Percentiles rank a stretch among this genome's conserved stretches.
Evolutionary conservation across 2,888 invertebrate genomes (phyloP).

Genomic region (Nycteola revayana): DNA sequence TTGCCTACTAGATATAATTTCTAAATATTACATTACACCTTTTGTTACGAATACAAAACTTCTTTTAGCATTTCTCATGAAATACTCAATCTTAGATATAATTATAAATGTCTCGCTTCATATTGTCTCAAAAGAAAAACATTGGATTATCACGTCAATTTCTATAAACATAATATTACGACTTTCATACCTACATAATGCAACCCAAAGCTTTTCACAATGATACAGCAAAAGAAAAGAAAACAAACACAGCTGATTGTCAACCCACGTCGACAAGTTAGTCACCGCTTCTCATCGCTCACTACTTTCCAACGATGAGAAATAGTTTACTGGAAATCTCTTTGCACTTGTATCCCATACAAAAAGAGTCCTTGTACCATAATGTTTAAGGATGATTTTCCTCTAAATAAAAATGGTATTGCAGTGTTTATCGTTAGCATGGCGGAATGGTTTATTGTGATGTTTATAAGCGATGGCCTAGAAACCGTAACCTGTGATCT

Average conservation of each 20-base stretch:
- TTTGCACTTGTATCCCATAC: background rate
- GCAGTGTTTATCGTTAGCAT: slow-evolving; percentile 1
- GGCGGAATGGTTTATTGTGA: slow-evolving; percentile 11
- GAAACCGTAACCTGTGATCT: slow-evolving; percentile 12
- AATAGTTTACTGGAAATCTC: background rate
- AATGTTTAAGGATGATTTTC: background rate
- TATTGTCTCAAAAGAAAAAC: too few species aligned
- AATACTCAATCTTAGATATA: too few species aligned
- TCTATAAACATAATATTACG: too few species aligned
- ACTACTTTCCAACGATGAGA: background rate
- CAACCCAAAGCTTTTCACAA: too few species aligned
- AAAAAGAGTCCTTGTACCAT: background rate
- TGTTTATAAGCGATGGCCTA: slow-evolving; percentile 22
- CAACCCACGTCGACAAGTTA: background rate
- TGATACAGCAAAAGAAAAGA: too few species aligned
- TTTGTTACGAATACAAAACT: too few species aligned
- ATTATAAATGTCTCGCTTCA: too few species aligned
- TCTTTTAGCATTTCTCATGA: too few species aligned
- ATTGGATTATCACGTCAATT: too few species aligned
- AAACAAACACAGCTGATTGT: background rate
- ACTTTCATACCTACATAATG: too few species aligned
- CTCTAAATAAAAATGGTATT: background rate
- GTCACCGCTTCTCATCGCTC: background rate
- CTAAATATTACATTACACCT: too few species aligned
- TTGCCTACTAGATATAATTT: too few species aligned